Evolutionary conservation across 2,113 vertebrate species (phyloP).

Genomic region (Ochotona princeps): DNA sequence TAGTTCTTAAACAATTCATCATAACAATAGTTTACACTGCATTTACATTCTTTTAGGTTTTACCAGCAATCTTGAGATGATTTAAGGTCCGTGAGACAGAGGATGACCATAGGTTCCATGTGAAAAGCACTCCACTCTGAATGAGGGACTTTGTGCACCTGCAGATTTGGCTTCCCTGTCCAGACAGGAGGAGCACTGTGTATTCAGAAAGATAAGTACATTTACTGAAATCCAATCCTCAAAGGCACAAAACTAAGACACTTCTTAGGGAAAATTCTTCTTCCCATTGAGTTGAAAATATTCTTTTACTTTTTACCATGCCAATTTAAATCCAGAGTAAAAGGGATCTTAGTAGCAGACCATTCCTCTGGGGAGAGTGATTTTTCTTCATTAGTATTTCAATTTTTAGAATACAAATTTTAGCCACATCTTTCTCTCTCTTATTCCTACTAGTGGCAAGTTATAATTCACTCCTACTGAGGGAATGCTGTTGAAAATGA

Average conservation of each 20-base stretch:
- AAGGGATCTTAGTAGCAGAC: background rate
- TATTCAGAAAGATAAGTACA: background rate
- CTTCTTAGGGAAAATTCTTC: background rate
- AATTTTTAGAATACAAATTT: constrained; percentile 62
- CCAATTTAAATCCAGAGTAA: background rate
- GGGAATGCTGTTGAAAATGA: constrained; percentile 25
- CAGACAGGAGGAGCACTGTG: background rate
- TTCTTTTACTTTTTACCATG: background rate
- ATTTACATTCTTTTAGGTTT: background rate
- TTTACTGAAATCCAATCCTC: constrained; percentile 1
- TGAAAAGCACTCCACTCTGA: background rate
- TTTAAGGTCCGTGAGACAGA: background rate
- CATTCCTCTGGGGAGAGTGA: background rate
- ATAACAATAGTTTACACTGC: background rate
- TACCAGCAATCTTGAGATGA: background rate
- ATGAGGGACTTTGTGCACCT: background rate
- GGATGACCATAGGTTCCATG: background rate
- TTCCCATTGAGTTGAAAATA: fast-evolving
- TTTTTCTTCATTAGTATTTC: constrained; percentile 69
- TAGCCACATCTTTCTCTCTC: background rate
- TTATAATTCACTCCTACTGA: constrained; percentile 46
- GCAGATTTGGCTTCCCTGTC: background rate
- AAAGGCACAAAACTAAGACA: background rate
- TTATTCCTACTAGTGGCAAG: constrained; percentile 37
- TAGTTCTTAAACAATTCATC: background rate